Evolutionary conservation across 2,797 vertebrate genomes (phyloP).

Genomic region (Momotus momota): DNA sequence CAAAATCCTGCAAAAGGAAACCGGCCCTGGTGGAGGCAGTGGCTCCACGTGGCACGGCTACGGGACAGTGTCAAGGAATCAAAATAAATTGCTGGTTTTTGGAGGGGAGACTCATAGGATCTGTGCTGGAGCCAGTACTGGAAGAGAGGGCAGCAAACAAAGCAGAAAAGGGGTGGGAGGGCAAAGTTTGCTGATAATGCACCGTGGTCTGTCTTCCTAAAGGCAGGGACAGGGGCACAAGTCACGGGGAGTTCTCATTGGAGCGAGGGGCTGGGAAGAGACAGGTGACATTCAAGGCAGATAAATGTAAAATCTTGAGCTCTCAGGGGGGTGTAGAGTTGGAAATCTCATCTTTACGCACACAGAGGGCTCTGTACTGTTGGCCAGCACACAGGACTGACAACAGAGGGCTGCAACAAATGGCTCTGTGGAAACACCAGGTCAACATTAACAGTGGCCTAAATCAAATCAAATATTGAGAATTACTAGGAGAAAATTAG

Average conservation of each 20-base stretch:
- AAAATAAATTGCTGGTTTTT: neutral
- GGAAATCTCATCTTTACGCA: neutral
- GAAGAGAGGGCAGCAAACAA: neutral
- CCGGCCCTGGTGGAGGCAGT: neutral
- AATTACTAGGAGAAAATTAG: neutral
- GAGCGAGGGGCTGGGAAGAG: neutral
- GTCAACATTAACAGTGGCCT: neutral
- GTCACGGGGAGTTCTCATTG: neutral
- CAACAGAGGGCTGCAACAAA: neutral
- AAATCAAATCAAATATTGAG: neutral
- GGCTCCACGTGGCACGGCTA: neutral
- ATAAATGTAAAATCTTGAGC: neutral
- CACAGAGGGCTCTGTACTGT: rapidly evolving
- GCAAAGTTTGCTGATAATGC: neutral
- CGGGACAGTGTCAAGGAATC: neutral
- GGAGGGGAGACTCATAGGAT: neutral
- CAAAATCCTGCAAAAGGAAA: neutral
- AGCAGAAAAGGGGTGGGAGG: neutral
- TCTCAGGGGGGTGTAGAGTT: rapidly evolving
- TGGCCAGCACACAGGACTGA: neutral
- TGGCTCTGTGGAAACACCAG: neutral
- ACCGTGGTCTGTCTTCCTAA: neutral
- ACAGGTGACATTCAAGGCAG: neutral
- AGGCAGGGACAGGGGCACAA: neutral
- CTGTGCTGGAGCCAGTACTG: neutral